These are phyloP conservation scores for Phortica variegata DNA, from an alignment of 1,140 invertebrate species.

Conservation along the genomic window DNA sequence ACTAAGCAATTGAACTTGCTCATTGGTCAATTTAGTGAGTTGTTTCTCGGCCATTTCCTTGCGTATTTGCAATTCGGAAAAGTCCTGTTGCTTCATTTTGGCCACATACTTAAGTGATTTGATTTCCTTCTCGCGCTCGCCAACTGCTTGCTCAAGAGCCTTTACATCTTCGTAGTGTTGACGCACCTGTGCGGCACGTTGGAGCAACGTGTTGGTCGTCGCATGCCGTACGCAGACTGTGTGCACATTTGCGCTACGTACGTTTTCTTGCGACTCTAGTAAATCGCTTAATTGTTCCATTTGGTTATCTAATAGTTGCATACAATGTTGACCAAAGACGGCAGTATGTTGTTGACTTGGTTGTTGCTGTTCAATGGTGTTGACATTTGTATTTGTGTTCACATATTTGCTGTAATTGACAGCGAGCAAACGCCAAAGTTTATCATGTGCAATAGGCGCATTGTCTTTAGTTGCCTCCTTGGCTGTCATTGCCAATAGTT, in stretches of 20 bases:
- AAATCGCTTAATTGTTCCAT: slow-evolving; percentile 68
- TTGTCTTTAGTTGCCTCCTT: slow-evolving; percentile 37
- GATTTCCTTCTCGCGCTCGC: slow-evolving; percentile 84
- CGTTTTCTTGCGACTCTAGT: slow-evolving; percentile 76
- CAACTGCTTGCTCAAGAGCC: slow-evolving; percentile 76
- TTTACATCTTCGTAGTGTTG: slow-evolving; percentile 89
- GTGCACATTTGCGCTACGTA: slow-evolving; percentile 62
- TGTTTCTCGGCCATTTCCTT: slow-evolving; percentile 93
- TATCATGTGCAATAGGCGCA: slow-evolving; percentile 38
- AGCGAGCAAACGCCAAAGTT: slow-evolving; percentile 43
- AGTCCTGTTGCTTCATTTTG: slow-evolving; percentile 88
- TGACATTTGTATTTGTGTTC: background rate
- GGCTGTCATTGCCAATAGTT: slow-evolving; percentile 58
- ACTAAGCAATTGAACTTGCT: slow-evolving; percentile 65
- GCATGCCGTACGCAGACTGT: slow-evolving; percentile 61
- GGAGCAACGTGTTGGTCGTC: slow-evolving; percentile 67
- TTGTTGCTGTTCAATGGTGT: slow-evolving; percentile 55
- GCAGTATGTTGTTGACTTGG: slow-evolving; percentile 76
- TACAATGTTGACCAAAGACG: slow-evolving; percentile 67
- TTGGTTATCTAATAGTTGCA: slow-evolving; percentile 61
- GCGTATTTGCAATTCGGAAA: slow-evolving; percentile 88
- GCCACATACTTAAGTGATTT: slow-evolving; percentile 79
- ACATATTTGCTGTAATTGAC: slow-evolving; percentile 39
- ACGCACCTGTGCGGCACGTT: slow-evolving; percentile 78
- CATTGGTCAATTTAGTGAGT: slow-evolving; percentile 75